Evolutionary conservation across 2,113 vertebrate species (phyloP), one percentile per base, ranked within the genome.

Genomic region (Casuarius casuarius): DNA sequence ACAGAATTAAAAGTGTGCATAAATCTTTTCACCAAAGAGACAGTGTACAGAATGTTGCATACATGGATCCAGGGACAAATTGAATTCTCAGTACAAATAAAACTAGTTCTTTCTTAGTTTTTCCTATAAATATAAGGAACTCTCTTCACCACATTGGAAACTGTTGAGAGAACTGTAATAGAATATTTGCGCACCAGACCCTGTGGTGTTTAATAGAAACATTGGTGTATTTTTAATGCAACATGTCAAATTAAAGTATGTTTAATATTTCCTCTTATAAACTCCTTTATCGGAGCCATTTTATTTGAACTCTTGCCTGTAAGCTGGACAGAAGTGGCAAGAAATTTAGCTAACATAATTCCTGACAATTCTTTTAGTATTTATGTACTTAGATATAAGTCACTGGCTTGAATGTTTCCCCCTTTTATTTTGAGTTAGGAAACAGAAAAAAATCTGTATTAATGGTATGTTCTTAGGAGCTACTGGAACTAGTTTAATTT

Each of bases 261-360:
- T 12, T 65, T 59, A 59, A 4, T 42, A 38, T 90, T 81, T 88
- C 14, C 9, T 86, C 13, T 80, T 92, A 35, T 66, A 51, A 82
- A 54, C 44, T 77, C 59, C 33, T 88, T 91, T 92, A 77, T 52
- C 31, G 74, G n/a, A 56, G 25, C 21, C 67, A 28, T 86, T 92
- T 71, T 94, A 31, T 86, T 95, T 89, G 56, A 44, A 23, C 18
- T 59, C 21, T 73, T 84, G 49, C 54, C 48, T 76, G n/a, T 67
- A 81, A 79, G 13, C 29, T 75, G 46, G 38, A 75, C 22, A 59
- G 81, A 77, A 28, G 12, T n/a, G 38, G 7, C 12, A 46, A n/a
- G 54, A 67, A 89, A 65, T 74, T 5, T 66, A 58, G 35, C 44
- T 26, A 22, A 68, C 87, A 4, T 44, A 66, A 66, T 10, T 70